Conservation (phyloP, 2,113 vertebrate species). For the Nothoprocta perdicaria region DNA sequence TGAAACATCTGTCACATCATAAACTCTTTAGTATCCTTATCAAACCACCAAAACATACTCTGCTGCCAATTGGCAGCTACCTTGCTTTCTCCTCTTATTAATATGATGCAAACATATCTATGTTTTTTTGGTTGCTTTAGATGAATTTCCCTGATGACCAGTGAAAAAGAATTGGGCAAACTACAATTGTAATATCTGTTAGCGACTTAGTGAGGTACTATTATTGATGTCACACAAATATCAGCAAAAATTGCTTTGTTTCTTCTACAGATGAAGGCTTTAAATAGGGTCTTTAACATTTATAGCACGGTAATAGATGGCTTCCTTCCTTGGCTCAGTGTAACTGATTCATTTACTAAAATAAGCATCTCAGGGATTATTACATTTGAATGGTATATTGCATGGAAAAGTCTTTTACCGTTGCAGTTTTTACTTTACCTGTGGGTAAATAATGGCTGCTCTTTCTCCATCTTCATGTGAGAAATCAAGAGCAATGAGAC, state of each 20-base stretch:
- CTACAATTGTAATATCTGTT: conserved; percentile 62
- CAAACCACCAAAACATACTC: conserved; percentile 87
- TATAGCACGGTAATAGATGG: conserved; percentile 58
- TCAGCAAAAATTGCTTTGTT: conserved; percentile 70
- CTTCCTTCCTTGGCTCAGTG: conserved; percentile 51
- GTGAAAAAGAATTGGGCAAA: conserved; percentile 75
- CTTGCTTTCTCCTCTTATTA: conserved; percentile 80
- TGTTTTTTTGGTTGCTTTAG: conserved; percentile 76
- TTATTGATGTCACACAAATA: conserved; percentile 63
- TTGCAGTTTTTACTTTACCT: conserved; percentile 72
- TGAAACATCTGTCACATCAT: conserved; percentile 98
- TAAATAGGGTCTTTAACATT: conserved; percentile 76
- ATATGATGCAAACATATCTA: conserved; percentile 80
- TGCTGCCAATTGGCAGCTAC: conserved; percentile 83
- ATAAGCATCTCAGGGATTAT: conserved; percentile 71
- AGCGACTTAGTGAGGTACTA: conserved; percentile 65
- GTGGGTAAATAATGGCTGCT: conserved; percentile 59
- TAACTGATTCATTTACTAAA: conserved; percentile 76
- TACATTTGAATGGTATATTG: conserved; percentile 65
- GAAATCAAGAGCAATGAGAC: conserved; percentile 63
- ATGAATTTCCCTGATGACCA: conserved; percentile 79
- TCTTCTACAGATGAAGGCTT: conserved; percentile 65
- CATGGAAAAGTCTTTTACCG: conserved; percentile 69
- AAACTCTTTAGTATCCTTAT: conserved; percentile 90
- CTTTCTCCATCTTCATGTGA: conserved; percentile 29